Evolutionary conservation across 2,888 invertebrate species (phyloP), one percentile per base, ranked within the genome.

Genomic region (Prionchulus punctatus): DNA sequence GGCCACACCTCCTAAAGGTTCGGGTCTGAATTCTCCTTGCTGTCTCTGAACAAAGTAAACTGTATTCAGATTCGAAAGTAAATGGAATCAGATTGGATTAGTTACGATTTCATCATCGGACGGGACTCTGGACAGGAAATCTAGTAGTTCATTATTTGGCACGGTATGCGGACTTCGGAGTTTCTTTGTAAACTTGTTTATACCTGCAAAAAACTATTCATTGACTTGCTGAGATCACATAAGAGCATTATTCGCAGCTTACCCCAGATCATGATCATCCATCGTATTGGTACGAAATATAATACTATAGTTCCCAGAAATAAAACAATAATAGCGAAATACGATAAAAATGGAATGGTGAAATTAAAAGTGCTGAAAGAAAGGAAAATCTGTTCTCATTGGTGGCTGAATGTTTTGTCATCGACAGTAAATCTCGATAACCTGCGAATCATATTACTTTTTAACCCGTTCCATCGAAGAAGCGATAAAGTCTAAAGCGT

Each of bases 121-220:
- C 31, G 94, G 94, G 54, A 96, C 86, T 63, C 96, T 79, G 0
- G 92, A 91, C 60, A 96, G 75, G 67, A 91, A 82, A 77, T 98
- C 96, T 61, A 96, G 74, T 7, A 96, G 76, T 78, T 96, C 96
- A 76, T 96, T 98, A 75, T 96, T 98, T 12, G 90, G 88, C 74
- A 96, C 86, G 42, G 87, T 84, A 72, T 94, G 86, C 3, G 96
- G 94, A 62, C 89, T 79, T 55, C 94, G 75, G 58, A 96, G 80
- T 74, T 91, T 85, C 66, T 91, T 82, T 28, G 89, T 84, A 74
- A 96, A 98, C 75, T 96, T 98, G 75, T 92, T 90, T 57, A 89
- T 67, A 69, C 76, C 75, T 75, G 62, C 50, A 67, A 64, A 21
- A 55, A 23, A 26, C 36, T 12, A 45, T 26, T 52, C 18, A 43